These are phyloP conservation scores for Sitodiplosis mosellana DNA, from an alignment of 1,140 invertebrate species.

Conservation along the genomic window DNA sequence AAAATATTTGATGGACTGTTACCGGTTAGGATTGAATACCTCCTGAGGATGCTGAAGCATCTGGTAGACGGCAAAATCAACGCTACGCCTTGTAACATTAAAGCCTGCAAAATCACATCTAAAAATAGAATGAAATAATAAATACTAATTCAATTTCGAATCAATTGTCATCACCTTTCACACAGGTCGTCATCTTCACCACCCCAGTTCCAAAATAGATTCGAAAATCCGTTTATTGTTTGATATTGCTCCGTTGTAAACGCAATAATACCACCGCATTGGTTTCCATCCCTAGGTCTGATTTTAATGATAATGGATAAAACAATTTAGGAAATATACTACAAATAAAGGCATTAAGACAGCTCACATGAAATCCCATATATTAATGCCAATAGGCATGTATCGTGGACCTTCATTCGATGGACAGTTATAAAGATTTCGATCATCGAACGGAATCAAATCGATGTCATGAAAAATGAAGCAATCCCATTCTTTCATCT, in stretches of 20 bases:
- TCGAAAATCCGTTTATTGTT: slow-evolving; percentile 76
- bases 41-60: too few relatives aligned
- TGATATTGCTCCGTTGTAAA: slow-evolving; percentile 64
- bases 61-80: slow-evolving; percentile 65
- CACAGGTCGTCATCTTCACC: slow-evolving; percentile 88
- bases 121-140: slow-evolving; percentile 9
- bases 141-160: slow-evolving; percentile 8
- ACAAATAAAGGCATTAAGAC: slow-evolving; percentile 4
- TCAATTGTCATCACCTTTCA: slow-evolving; percentile 81
- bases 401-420: slow-evolving; percentile 73
- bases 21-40: too few relatives aligned
- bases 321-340: slow-evolving; percentile 67
- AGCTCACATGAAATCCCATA: slow-evolving; percentile 61
- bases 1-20: too few relatives aligned
- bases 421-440: slow-evolving; percentile 81
- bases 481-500: slow-evolving; percentile 62
- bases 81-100: slow-evolving; percentile 70
- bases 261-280: slow-evolving; percentile 74
- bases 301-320: too few relatives aligned
- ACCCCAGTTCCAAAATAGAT: slow-evolving; percentile 81
- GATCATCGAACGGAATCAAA: slow-evolving; percentile 77
- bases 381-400: slow-evolving; percentile 87
- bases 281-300: too few relatives aligned
- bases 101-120: slow-evolving; percentile 54
- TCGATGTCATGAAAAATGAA: slow-evolving; percentile 95